These are phyloP conservation scores for Varroa destructor DNA, from an alignment of 1,140 invertebrate species.

Conservation along the genomic window DNA sequence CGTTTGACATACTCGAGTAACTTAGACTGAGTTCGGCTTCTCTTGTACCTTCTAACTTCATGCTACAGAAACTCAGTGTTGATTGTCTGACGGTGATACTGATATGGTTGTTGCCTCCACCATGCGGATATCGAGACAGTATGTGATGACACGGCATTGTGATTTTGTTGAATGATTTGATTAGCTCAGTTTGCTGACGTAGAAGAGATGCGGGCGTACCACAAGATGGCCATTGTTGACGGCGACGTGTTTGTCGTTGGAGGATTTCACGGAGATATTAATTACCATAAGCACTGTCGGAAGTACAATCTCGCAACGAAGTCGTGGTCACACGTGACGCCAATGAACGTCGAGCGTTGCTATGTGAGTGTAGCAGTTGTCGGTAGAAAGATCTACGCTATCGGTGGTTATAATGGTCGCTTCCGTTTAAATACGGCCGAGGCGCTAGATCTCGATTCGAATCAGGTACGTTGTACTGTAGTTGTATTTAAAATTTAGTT, in stretches of 20 bases:
- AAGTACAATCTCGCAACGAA: constrained; percentile 52
- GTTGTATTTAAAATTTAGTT: background rate
- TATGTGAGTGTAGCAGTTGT: constrained; percentile 60
- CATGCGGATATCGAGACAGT: too few relatives aligned
- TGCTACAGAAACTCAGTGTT: constrained; percentile 13
- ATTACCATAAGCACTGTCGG: constrained; percentile 53
- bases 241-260: constrained; percentile 61
- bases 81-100: constrained; percentile 42
- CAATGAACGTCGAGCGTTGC: constrained; percentile 56
- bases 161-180: constrained; percentile 11
- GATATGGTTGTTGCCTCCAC: too few relatives aligned
- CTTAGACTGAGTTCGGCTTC: too few relatives aligned
- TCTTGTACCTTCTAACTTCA: too few relatives aligned
- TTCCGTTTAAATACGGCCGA: constrained; percentile 43
- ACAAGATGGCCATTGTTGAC: constrained; percentile 54
- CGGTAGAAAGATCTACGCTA: constrained; percentile 42
- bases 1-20: too few relatives aligned
- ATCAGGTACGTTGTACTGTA: constrained; percentile 38
- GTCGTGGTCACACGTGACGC: constrained; percentile 53
- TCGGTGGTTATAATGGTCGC: constrained; percentile 47
- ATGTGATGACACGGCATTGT: background rate
- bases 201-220: constrained; percentile 49
- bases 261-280: constrained; percentile 57
- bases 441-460: constrained; percentile 39
- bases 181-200: constrained; percentile 31